Base-by-base conservation (phyloP, 2,888 invertebrate species). In the Dynastes maya region DNA sequence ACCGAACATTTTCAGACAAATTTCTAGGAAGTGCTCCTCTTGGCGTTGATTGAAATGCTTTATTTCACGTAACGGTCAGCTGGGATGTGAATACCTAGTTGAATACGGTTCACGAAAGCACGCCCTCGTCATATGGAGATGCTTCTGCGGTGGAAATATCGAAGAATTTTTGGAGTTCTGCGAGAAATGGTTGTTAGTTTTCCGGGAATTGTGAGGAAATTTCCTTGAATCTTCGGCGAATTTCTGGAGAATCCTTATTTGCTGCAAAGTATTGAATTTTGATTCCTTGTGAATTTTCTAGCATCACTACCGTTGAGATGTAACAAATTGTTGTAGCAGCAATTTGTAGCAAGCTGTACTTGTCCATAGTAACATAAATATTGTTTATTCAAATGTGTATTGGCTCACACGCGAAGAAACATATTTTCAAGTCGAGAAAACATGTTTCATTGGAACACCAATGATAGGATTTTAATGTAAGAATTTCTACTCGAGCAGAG, bases 1-100 rank as follows among this genome's bases (percentile, higher is more conserved):
- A 81, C 79, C 81, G 80, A 81, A 83, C 79, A 82, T 83, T 82
- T 82, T 83, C 82, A 83, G 83, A 83, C 83, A 80, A 82, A 83
- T 82, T 83, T 83, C 83, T 79, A 63, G 79, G 83, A 83, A 83
- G 71, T 79, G 77, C 78, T 80, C 77, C 81, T 78, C 80, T 58
- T 78, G 79, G 82, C 79, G 80, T 82, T 82, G 82, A 82, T 82
- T 82, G 82, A 82, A 82, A 81, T 75, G 80, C 82, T 82, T 83
- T 81, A 78, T 79, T 80, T 78, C 64, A 74, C 40, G 72, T 82
- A 82, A 82, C 82, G 82, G 82, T 81, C 65, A 45, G 40, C n/a
- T 58, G 22, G 58, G 37, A 49, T 40, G 71, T 71, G 67, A 68
- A 68, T 53, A 22, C 22, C 16, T 22, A 2, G 16, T n/a, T 8